phyloP scores from a whole-genome alignment of 2,797 vertebrate genomes.

The Danio aesculapii region DNA sequence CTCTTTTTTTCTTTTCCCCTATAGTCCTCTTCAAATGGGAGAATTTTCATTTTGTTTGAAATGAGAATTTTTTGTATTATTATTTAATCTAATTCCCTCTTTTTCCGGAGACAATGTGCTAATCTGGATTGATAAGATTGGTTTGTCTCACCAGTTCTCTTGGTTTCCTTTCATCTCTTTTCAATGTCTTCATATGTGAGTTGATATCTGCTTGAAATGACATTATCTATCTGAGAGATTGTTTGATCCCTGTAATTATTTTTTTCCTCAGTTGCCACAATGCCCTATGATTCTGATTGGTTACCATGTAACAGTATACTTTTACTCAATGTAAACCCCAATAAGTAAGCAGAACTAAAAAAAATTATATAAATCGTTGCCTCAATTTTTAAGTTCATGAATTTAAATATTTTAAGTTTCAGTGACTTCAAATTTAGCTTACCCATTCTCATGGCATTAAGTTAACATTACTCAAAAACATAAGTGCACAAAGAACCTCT shows the following conservation, averaged over 20 bases:
- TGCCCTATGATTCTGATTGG: not conserved
- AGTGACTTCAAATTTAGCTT: too few species aligned
- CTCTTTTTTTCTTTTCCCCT: not conserved
- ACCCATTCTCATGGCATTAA: too few species aligned
- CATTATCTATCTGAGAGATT: not conserved
- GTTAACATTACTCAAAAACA: too few species aligned
- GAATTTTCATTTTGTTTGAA: conserved; percentile 38
- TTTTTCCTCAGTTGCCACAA: not conserved
- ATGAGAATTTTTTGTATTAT: conserved; percentile 10
- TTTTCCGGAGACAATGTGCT: not conserved
- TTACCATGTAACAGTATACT: not conserved
- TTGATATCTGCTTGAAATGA: conserved; percentile 3
- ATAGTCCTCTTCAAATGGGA: conserved; percentile 13
- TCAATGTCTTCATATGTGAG: not conserved
- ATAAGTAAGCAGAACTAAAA: too few species aligned
- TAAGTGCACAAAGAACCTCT: too few species aligned
- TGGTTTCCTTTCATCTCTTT: not conserved
- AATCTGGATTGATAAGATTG: conserved; percentile 3
- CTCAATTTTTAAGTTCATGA: too few species aligned
- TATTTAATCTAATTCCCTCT: conserved; percentile 31
- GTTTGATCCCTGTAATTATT: not conserved
- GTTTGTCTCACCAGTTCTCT: not conserved
- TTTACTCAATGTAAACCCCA: not conserved
- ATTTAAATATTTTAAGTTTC: too few species aligned
- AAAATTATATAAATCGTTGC: too few species aligned